Conservation (phyloP, 2,888 invertebrate genomes). For the Sturmia bella region DNA sequence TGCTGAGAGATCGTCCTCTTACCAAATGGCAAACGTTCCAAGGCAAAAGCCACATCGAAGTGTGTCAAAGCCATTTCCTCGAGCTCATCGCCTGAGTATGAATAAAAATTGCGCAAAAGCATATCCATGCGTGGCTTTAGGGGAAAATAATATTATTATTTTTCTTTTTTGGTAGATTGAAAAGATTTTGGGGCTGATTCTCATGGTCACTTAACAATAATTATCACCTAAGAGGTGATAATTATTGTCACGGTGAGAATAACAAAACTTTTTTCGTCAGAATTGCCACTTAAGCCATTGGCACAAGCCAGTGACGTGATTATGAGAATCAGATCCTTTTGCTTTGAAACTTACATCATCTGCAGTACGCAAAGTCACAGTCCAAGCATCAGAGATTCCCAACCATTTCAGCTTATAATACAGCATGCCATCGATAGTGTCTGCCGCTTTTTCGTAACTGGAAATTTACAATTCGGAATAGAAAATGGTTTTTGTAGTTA, state of each 20-base stretch:
- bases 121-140: conserved; percentile 74
- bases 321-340: background rate
- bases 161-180: too few relatives aligned
- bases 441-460: conserved; percentile 84
- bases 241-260: too few relatives aligned
- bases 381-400: conserved; percentile 87
- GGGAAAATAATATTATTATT: too few relatives aligned
- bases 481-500: too few relatives aligned
- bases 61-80: conserved; percentile 80
- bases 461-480: too few relatives aligned
- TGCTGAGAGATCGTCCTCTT: conserved; percentile 65
- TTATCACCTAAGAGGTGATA: too few relatives aligned
- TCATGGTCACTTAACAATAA: too few relatives aligned
- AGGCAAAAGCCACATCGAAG: conserved; percentile 83
- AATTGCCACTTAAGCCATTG: too few relatives aligned
- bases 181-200: too few relatives aligned
- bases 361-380: conserved; percentile 84
- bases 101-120: conserved; percentile 82
- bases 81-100: conserved; percentile 78
- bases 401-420: conserved; percentile 85
- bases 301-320: too few relatives aligned
- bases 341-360: conserved; percentile 81
- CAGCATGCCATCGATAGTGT: conserved; percentile 85
- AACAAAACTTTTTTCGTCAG: too few relatives aligned
- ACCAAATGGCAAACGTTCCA: conserved; percentile 87